These are phyloP conservation scores for Matsumyia berberina DNA, from an alignment of 2,888 invertebrate genomes.

Conservation along the genomic window DNA sequence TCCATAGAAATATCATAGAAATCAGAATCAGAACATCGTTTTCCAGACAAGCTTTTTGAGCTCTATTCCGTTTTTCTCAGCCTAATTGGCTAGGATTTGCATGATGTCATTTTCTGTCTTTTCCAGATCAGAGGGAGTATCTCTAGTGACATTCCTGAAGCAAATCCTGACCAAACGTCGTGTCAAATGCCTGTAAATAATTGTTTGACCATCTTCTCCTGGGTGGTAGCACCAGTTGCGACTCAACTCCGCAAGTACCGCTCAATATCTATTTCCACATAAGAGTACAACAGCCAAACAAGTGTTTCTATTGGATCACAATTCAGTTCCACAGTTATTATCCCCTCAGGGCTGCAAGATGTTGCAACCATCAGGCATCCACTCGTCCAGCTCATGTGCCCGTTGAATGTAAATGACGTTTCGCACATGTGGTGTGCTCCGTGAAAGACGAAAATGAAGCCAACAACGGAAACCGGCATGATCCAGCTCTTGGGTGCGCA, in stretches of 20 bases:
- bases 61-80: too few species aligned
- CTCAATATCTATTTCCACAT: constrained; percentile 33
- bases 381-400: constrained; percentile 5
- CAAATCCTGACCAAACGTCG: background rate
- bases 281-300: constrained; percentile 49
- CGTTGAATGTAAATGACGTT: constrained; percentile 41
- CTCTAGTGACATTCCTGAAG: too few species aligned
- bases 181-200: constrained; percentile 29
- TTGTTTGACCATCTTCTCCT: constrained; percentile 16
- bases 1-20: too few species aligned
- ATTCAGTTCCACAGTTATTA: constrained; percentile 59
- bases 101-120: too few species aligned
- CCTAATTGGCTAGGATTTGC: too few species aligned
- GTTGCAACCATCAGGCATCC: constrained; percentile 16
- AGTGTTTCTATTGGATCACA: constrained; percentile 55
- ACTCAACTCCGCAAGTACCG: constrained; percentile 15
- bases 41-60: too few species aligned
- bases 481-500: constrained; percentile 44
- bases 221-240: constrained; percentile 40
- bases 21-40: too few species aligned
- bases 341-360: constrained; percentile 36
- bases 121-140: too few species aligned
- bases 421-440: constrained; percentile 24
- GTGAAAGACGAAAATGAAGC: constrained; percentile 3
- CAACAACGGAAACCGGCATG: constrained; percentile 43